phyloP scores from a whole-genome alignment of 35 echinoderm and acorn worm genomes.

The Ptychodera flava region DNA sequence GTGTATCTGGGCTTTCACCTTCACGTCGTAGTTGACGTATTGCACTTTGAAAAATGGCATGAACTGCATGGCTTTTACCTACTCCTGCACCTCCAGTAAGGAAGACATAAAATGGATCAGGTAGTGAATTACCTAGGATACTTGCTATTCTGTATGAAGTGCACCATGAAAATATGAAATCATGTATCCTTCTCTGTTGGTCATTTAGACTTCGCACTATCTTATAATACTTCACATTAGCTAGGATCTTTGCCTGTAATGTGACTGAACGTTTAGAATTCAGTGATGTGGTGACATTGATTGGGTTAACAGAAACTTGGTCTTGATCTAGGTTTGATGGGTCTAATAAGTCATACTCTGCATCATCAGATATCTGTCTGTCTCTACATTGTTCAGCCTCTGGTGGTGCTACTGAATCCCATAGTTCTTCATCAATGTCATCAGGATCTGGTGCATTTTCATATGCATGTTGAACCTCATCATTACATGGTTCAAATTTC shows the following conservation, averaged over 20 bases:
- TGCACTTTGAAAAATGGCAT: slow-evolving; percentile 25
- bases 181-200: not conserved
- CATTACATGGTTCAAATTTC: slow-evolving; percentile 19
- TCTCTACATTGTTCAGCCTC: not conserved
- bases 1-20: slow-evolving; percentile 10
- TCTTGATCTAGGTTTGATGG: not conserved
- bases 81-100: slow-evolving; percentile 59
- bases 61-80: slow-evolving; percentile 44
- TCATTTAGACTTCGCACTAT: not conserved
- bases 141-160: not conserved
- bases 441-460: not conserved
- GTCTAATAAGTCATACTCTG: not conserved
- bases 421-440: slow-evolving; percentile 16
- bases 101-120: slow-evolving; percentile 34
- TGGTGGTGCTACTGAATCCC: not conserved
- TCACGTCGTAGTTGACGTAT: slow-evolving; percentile 13
- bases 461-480: slow-evolving; percentile 14
- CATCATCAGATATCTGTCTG: not conserved
- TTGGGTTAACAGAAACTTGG: not conserved
- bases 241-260: not conserved
- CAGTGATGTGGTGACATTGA: not conserved
- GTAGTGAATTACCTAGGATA: not conserved
- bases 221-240: not conserved
- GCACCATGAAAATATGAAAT: not conserved
- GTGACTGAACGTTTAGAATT: not conserved